These are phyloP conservation scores for Halocynthia aurantium DNA, from an alignment of 23 tunicate species.

Conservation along the genomic window DNA sequence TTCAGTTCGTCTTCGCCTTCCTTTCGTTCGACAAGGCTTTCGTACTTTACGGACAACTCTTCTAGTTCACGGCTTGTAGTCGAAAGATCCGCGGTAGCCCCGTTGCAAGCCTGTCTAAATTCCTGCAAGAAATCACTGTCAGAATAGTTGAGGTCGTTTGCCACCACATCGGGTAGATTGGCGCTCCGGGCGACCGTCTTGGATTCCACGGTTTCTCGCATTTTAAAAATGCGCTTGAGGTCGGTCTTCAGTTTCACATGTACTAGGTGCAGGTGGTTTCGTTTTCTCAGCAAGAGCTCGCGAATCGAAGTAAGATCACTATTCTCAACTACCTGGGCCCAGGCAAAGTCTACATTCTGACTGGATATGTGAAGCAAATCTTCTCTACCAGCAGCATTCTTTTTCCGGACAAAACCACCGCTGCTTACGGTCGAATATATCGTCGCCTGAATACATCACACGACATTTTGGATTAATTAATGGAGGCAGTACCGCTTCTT, in stretches of 20 bases:
- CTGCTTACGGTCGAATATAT: no score
- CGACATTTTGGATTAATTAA: no score
- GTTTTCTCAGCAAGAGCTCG: conserved; percentile 1
- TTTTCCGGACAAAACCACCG: no score
- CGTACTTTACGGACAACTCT: conserved; percentile 3
- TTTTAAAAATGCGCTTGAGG: conserved; percentile 1
- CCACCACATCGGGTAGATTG: conserved; percentile 14
- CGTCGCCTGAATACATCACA: no score
- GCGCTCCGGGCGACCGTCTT: conserved; percentile 1
- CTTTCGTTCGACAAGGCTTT: background rate
- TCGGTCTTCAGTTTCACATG: conserved; percentile 19
- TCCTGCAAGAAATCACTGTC: conserved; percentile 10
- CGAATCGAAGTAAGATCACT: no score
- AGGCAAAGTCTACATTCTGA: no score
- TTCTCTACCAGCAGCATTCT: no score
- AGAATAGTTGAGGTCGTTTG: background rate
- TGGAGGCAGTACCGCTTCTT: no score
- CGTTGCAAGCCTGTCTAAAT: conserved; percentile 9
- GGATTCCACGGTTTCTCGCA: conserved; percentile 6
- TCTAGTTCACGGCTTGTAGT: background rate
- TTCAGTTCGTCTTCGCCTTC: background rate
- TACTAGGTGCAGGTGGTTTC: background rate
- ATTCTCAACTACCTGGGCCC: no score
- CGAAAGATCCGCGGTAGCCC: background rate
- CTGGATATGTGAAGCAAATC: no score